These are phyloP conservation scores for Drosophila truncata DNA, from an alignment of 1,140 invertebrate genomes.

Conservation along the genomic window DNA sequence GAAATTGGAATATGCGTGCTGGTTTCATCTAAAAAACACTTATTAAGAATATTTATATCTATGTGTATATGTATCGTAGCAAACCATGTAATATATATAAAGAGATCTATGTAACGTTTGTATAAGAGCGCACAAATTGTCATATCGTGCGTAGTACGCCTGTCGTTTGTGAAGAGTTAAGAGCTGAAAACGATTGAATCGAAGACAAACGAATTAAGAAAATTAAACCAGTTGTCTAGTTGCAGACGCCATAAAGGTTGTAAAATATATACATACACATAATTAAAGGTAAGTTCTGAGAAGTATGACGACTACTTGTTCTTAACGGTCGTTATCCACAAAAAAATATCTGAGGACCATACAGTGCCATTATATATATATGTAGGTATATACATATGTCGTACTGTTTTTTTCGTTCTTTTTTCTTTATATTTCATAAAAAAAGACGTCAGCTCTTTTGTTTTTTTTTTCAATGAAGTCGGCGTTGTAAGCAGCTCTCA, in stretches of 20 bases:
- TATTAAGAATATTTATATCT: background rate
- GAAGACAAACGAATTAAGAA: conserved; percentile 31
- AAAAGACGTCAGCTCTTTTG: background rate
- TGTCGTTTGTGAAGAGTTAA: conserved; percentile 43
- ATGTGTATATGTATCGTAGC: background rate
- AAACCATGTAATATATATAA: background rate
- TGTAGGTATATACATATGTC: background rate
- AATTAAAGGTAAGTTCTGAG: conserved; percentile 55
- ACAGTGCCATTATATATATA: background rate
- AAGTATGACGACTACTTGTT: background rate
- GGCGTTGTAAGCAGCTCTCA: background rate
- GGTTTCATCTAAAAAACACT: background rate
- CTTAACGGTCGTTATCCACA: background rate
- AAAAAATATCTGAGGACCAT: background rate
- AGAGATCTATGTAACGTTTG: too few species aligned
- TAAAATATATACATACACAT: conserved; percentile 32
- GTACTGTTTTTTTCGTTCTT: background rate
- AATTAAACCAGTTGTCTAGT: background rate
- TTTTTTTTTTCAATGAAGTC: background rate
- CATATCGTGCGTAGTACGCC: conserved; percentile 57
- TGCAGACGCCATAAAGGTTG: background rate
- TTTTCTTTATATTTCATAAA: too few species aligned
- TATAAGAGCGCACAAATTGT: conserved; percentile 36
- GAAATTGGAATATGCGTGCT: background rate
- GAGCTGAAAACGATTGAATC: conserved; percentile 65